A percentile compares a stretch with the other conserved stretches of the same genome.
These are phyloP conservation scores for Tamias sibiricus DNA, from an alignment of 2,113 vertebrate genomes.

Conservation along the genomic window DNA sequence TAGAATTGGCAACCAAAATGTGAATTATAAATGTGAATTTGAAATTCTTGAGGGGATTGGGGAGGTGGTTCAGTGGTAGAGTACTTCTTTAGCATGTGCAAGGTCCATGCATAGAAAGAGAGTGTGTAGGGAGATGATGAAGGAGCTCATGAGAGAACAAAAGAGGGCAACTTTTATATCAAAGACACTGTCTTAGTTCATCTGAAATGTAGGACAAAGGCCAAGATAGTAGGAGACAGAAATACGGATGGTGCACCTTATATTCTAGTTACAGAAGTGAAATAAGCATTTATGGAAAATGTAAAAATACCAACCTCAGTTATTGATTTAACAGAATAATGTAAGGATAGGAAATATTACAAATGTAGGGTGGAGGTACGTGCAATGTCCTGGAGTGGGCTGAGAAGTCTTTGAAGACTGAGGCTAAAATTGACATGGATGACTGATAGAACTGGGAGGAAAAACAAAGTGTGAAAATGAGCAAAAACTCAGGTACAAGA, in stretches of 20 bases:
- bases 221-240: not conserved
- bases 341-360: not conserved
- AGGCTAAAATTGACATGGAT: not conserved
- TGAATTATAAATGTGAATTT: not conserved
- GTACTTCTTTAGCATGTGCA: too few relatives aligned
- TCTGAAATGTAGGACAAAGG: not conserved
- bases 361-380: fast-evolving
- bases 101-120: too few relatives aligned
- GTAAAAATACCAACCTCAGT: not conserved
- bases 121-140: too few relatives aligned
- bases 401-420: not conserved
- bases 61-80: too few relatives aligned
- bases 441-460: not conserved
- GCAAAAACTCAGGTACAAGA: not conserved
- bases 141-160: too few relatives aligned
- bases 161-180: not conserved
- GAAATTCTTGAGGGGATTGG: not conserved
- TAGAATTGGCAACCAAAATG: not conserved
- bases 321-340: not conserved
- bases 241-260: fast-evolving
- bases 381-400: too few relatives aligned
- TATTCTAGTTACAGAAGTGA: not conserved
- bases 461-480: not conserved
- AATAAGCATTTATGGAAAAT: not conserved
- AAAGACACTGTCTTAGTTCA: not conserved